Evolutionary conservation across 2,113 vertebrate species (phyloP), one percentile per base, ranked within the genome.

Genomic region (Coreoperca whiteheadi): DNA sequence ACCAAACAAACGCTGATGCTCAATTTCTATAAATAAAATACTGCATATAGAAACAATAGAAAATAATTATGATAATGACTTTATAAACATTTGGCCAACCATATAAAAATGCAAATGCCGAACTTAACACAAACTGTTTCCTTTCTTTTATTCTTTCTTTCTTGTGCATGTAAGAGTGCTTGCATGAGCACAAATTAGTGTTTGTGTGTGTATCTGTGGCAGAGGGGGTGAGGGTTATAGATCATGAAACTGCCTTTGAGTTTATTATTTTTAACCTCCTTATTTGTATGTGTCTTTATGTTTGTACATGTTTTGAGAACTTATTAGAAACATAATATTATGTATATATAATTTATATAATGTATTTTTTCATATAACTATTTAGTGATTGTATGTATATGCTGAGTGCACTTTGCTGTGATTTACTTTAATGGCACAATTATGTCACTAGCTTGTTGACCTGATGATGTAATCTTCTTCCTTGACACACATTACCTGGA

Each of bases 1-100:
- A 68, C 53, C 50, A 14, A 30, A 61, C 41, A 51, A 39, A 61
- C 0, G 5, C 23, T 61, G 66, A 79, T 0, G 11, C 7, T 39
- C 43, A 30, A 41, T 61, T 68, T 60, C 41, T 70, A 60, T 51
- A 70, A 21, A 79, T 78, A 61, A 37, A 78, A 67, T 50, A 16
- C 21, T 64, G 25, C 8, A 10, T 64, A 23, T 30, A 80, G n/a
- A 23, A n/a, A 80, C 28, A 65, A 65, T 46, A 72, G 34, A 41
- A 71, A 59, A 25, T 3, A 39, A 76, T 65, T 76, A 65, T 20
- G 28, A 59, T 34, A 14, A 68, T 34, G 30, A 14, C 53, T 5
- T 43, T 11, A 67, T 67, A 23, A 56, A 4, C n/a, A 59, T 59
- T 59, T 57, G 20, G 37, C 63, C 10, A 37, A 56, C 66, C 11